Evolutionary conservation across 2,888 invertebrate species (phyloP).

Genomic region (Schizaphis graminum): DNA sequence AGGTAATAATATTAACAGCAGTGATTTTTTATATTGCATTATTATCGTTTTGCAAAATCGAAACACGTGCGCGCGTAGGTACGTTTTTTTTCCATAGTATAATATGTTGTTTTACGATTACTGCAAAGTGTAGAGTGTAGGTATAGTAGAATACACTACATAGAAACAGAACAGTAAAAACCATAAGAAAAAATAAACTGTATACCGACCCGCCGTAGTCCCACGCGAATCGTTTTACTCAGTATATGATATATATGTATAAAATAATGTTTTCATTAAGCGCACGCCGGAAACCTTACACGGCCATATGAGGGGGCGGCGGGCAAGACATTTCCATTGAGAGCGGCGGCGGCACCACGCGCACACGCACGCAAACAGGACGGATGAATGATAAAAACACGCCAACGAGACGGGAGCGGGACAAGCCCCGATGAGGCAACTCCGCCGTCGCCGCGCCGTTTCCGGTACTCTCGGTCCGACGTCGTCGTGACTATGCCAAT

Average conservation of each 20-base stretch:
- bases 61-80: constrained; percentile 46
- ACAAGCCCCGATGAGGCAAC: constrained; percentile 56
- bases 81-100: not conserved
- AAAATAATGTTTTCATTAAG: constrained; percentile 56
- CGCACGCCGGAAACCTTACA: constrained; percentile 63
- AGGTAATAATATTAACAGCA: not conserved
- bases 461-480: constrained; percentile 61
- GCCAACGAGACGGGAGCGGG: constrained; percentile 60
- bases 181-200: constrained; percentile 22
- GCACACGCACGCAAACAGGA: constrained; percentile 55
- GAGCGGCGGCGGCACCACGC: constrained; percentile 28
- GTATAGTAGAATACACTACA: not conserved
- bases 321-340: constrained; percentile 62
- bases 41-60: constrained; percentile 26
- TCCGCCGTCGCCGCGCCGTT: constrained; percentile 42
- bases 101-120: not conserved
- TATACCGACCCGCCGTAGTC: constrained; percentile 26
- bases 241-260: constrained; percentile 21
- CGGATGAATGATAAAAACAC: constrained; percentile 64
- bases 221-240: constrained; percentile 62
- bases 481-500: constrained; percentile 58
- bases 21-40: not conserved
- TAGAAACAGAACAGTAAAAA: not conserved
- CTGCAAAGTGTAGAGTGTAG: not conserved
- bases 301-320: constrained; percentile 55